Base-by-base conservation (phyloP, 2,888 invertebrate genomes). In the Phortica okadai region DNA sequence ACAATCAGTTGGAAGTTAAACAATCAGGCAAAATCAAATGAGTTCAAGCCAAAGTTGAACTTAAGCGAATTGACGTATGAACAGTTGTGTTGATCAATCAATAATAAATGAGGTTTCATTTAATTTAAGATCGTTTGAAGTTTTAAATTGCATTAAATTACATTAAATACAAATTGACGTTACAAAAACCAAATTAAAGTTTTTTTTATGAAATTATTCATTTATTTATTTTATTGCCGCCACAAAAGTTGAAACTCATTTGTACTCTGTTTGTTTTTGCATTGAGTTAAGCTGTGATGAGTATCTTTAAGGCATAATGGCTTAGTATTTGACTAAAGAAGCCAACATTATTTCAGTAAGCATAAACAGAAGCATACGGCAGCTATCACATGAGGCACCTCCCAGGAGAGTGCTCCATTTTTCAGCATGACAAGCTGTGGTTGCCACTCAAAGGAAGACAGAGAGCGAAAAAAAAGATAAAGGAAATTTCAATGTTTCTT, bases 401-500 rank as follows among this genome's bases (percentile, higher is more conserved):
- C 85, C 85, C 87, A 82, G 85, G 84, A 82, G 85, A 82, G 85
- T 85, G 84, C 82, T 84, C 85, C 81, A 75, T 81, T 85, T 85
- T 86, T 81, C 80, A 77, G 74, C 81, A 79, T 33, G 33, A 33
- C 33, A 33, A 33, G 33, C 33, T 33, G 33, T 5, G 33, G 33
- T 33, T 33, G 33, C 33, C 3, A 33, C 1, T 33, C 33, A 33
- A 33, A 33, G 33, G 33, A 1, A 33, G 33, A 33, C 33, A 33
- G 33, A 2, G 50, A 77, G 62, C 75, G n/a, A n/a, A n/a, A 21
- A 21, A 21, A 21, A 21, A 21, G 21, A 21, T 21, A 21, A 21
- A 21, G 21, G 21, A 21, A 21, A 21, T 21, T 21, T 50, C 33
- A n/a, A 14, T n/a, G 11, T 16, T 25, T 8, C 21, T 41, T 56